phyloP scores from a whole-genome alignment of 1,140 invertebrate genomes.

The Brachionus calyciflorus region DNA sequence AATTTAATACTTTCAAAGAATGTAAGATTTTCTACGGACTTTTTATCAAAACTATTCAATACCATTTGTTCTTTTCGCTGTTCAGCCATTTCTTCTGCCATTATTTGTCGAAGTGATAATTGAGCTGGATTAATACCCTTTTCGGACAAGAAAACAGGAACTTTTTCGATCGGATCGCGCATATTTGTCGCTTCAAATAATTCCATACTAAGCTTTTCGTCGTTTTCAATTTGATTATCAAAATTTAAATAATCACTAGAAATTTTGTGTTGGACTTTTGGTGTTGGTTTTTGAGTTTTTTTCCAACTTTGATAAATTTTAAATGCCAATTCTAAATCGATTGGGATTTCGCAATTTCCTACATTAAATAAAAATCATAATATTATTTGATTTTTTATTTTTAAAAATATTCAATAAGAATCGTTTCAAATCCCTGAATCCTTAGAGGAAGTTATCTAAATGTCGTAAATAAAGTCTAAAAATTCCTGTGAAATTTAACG shows the following conservation, averaged over 20 bases:
- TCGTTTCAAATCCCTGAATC: no score
- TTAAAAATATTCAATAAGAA: no score
- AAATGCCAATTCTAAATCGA: conserved; percentile 15
- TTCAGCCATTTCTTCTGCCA: conserved; percentile 38
- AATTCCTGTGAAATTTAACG: no score
- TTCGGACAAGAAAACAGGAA: conserved; percentile 28
- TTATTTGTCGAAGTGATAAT: conserved; percentile 28
- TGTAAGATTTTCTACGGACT: conserved; percentile 1
- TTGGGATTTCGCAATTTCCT: conserved; percentile 9
- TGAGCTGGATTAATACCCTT: neutral
- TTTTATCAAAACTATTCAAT: neutral
- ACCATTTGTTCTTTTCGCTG: neutral
- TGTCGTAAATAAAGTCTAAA: no score
- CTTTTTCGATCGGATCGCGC: conserved; percentile 30
- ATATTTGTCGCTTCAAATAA: conserved; percentile 21
- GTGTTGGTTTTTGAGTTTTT: neutral
- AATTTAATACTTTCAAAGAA: neutral
- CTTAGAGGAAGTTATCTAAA: no score
- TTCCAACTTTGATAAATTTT: conserved; percentile 38
- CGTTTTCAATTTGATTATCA: conserved; percentile 14
- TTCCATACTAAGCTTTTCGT: conserved; percentile 20
- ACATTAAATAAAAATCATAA: neutral
- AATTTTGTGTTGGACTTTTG: neutral
- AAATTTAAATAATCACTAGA: neutral
- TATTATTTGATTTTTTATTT: no score